phyloP scores from a whole-genome alignment of 2,888 invertebrate genomes.

The Lasioglossum marginatum region DNA sequence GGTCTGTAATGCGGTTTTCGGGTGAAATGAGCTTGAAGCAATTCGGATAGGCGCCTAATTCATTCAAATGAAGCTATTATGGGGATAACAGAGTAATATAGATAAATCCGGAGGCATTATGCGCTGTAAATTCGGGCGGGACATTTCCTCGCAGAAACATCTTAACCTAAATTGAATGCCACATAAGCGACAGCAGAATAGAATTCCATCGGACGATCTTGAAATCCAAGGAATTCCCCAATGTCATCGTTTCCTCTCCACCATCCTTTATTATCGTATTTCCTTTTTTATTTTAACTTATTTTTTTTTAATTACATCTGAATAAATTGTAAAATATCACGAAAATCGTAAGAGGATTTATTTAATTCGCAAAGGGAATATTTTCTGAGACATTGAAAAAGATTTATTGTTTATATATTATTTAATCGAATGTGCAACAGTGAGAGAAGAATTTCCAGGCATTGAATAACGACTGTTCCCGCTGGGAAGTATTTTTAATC shows the following conservation, averaged over 20 bases:
- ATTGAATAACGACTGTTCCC: not conserved
- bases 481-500: not conserved
- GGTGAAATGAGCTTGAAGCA: not conserved
- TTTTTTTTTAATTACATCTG: too few relatives aligned
- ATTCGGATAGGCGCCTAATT: conserved; percentile 1
- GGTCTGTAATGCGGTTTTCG: not conserved
- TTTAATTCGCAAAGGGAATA: not conserved
- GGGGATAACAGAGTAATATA: not conserved
- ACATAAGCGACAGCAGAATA: not conserved
- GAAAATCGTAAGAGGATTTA: not conserved
- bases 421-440: not conserved
- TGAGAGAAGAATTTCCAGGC: not conserved
- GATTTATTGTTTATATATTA: not conserved
- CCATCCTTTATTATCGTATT: not conserved
- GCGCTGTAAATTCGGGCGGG: conserved; percentile 3
- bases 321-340: not conserved
- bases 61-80: not conserved
- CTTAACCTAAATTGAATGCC: conserved; percentile 1
- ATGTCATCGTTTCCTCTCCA: not conserved
- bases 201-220: not conserved
- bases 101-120: not conserved
- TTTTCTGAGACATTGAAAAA: not conserved
- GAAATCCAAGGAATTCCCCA: not conserved
- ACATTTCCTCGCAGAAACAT: not conserved
- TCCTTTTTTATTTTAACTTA: too few relatives aligned